phyloP scores from a whole-genome alignment of 2,797 vertebrate species.

The Pipistrellus kuhlii region DNA sequence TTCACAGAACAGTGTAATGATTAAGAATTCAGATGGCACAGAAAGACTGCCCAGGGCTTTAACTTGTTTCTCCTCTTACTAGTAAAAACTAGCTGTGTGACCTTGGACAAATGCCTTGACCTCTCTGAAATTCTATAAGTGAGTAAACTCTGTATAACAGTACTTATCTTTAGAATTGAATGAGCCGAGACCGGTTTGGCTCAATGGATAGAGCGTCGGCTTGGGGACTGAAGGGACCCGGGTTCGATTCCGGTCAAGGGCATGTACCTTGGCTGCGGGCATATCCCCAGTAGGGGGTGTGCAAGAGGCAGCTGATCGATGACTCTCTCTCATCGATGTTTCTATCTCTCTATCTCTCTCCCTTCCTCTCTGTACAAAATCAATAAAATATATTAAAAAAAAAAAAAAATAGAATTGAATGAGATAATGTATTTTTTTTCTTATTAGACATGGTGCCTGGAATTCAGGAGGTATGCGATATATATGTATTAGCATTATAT shows the following conservation, averaged over 20 bases:
- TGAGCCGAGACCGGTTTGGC: too few relatives aligned
- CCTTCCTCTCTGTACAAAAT: too few relatives aligned
- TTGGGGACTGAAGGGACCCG: too few relatives aligned
- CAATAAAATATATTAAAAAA: too few relatives aligned
- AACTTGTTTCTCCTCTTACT: background rate
- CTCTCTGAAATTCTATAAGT: background rate
- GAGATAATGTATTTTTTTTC: background rate
- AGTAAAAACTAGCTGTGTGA: background rate
- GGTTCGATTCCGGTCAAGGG: too few relatives aligned
- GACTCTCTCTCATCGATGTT: too few relatives aligned
- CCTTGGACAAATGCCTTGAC: background rate
- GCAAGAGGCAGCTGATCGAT: too few relatives aligned
- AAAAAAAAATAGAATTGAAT: constrained; percentile 21
- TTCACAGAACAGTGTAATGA: background rate
- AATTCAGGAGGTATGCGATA: background rate
- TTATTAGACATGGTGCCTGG: background rate
- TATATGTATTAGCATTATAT: background rate
- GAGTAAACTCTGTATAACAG: background rate
- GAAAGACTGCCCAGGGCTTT: background rate
- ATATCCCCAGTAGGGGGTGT: too few relatives aligned
- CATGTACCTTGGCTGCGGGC: too few relatives aligned
- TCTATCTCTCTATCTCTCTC: too few relatives aligned
- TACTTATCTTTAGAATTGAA: constrained; percentile 4
- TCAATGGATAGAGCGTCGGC: too few relatives aligned
- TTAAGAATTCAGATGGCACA: background rate